These are phyloP conservation scores for Nephrotoma guestfalica DNA, from an alignment of 2,888 invertebrate genomes.

Conservation along the genomic window DNA sequence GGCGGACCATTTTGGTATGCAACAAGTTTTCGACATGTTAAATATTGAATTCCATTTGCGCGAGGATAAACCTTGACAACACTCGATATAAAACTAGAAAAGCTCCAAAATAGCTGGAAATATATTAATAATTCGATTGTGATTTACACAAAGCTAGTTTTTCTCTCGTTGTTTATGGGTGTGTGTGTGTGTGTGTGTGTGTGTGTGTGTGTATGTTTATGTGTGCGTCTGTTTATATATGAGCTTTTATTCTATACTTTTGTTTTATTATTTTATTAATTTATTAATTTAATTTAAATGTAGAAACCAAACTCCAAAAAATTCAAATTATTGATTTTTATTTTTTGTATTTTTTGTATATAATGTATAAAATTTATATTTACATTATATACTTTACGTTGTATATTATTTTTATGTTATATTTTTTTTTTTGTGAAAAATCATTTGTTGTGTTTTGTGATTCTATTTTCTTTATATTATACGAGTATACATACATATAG, in stretches of 20 bases:
- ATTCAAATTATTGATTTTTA: not conserved
- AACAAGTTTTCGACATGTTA: not conserved
- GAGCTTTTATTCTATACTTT: not conserved
- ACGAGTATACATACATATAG: not conserved
- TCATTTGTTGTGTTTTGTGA: not conserved
- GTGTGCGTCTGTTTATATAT: not conserved
- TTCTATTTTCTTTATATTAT: not conserved
- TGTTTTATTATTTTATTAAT: not conserved
- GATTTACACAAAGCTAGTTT: not conserved
- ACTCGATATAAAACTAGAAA: not conserved
- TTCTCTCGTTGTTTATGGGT: not conserved
- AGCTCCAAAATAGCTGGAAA: not conserved
- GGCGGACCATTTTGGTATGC: not conserved
- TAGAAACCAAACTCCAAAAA: not conserved
- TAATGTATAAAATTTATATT: not conserved
- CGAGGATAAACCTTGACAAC: not conserved
- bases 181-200: not conserved
- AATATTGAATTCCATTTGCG: not conserved
- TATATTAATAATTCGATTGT: not conserved
- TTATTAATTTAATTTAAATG: not conserved
- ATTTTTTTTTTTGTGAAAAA: not conserved
- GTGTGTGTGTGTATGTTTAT: not conserved
- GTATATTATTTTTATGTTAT: not conserved
- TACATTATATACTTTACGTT: not conserved
- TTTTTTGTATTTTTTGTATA: not conserved